Evolutionary conservation across 2,888 invertebrate species (phyloP).

Genomic region (Nomada fucata): DNA sequence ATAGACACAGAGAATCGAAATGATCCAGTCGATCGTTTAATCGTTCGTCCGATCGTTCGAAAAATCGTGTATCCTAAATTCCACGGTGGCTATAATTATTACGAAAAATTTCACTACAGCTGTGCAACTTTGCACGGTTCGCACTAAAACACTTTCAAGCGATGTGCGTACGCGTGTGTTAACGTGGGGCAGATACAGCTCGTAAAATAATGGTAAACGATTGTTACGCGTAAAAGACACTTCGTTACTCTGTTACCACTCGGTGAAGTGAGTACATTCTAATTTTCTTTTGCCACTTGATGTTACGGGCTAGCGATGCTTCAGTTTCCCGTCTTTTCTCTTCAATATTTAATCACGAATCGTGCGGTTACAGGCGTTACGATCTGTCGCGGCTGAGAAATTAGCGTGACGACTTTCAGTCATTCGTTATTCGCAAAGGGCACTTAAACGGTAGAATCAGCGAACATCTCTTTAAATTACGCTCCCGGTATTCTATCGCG

Average conservation of each 20-base stretch:
- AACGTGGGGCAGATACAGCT: not conserved
- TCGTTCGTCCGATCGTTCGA: not conserved
- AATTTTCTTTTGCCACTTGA: not conserved
- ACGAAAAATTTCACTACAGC: constrained; percentile 13
- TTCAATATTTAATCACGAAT: not conserved
- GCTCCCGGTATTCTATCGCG: not conserved
- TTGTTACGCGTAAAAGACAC: constrained; percentile 29
- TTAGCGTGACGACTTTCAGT: constrained; percentile 25
- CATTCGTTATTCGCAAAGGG: constrained; percentile 25
- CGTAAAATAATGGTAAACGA: constrained; percentile 31
- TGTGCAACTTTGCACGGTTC: constrained; percentile 13
- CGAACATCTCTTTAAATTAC: constrained; percentile 11
- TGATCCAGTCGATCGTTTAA: not conserved
- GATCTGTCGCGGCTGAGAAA: not conserved
- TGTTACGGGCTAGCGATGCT: not conserved
- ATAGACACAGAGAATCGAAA: not conserved
- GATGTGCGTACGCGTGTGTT: too few relatives aligned
- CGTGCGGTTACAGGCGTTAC: not conserved
- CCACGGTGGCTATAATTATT: not conserved
- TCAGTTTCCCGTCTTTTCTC: not conserved
- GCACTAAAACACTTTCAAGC: too few relatives aligned
- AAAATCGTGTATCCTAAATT: not conserved
- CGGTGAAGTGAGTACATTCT: not conserved
- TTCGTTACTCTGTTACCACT: constrained; percentile 25
- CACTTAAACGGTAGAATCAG: constrained; percentile 27